phyloP scores from a whole-genome alignment of 35 echinoderm and acorn worm species.

The Stichopus chloronotus region DNA sequence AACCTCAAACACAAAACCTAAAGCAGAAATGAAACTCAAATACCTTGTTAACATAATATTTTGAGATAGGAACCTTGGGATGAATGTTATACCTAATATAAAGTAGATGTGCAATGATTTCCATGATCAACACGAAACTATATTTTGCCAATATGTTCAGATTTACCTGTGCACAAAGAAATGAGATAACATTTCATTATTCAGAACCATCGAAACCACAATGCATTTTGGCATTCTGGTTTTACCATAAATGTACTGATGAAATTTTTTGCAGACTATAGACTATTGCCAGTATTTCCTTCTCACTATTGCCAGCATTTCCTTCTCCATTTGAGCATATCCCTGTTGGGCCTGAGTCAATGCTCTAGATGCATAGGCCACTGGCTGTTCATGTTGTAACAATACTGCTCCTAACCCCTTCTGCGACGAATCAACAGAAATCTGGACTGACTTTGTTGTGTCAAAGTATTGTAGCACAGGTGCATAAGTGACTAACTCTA shows the following conservation, averaged over 20 bases:
- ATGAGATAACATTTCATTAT: not conserved
- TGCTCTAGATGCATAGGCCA: constrained; percentile 52
- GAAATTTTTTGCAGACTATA: constrained; percentile 49
- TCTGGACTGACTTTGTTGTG: not conserved
- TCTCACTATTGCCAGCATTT: not conserved
- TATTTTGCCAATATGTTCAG: too few species aligned
- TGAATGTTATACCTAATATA: too few species aligned
- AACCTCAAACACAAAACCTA: too few species aligned
- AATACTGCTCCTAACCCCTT: constrained; percentile 3
- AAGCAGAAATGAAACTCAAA: too few species aligned
- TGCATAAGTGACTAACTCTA: not conserved
- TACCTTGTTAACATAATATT: too few species aligned
- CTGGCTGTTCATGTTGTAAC: constrained; percentile 16
- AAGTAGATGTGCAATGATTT: too few species aligned
- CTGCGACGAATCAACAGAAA: not conserved
- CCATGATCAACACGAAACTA: too few species aligned
- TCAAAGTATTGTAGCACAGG: constrained; percentile 43
- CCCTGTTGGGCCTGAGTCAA: not conserved
- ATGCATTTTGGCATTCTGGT: constrained; percentile 61
- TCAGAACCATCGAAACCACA: not conserved
- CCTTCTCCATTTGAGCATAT: constrained; percentile 53
- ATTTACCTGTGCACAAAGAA: too few species aligned
- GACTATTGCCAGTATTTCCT: constrained; percentile 59
- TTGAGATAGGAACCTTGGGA: too few species aligned
- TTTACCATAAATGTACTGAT: constrained; percentile 59